These are phyloP conservation scores for Drosophila obscura DNA, from an alignment of 1,140 invertebrate species.

Conservation along the genomic window DNA sequence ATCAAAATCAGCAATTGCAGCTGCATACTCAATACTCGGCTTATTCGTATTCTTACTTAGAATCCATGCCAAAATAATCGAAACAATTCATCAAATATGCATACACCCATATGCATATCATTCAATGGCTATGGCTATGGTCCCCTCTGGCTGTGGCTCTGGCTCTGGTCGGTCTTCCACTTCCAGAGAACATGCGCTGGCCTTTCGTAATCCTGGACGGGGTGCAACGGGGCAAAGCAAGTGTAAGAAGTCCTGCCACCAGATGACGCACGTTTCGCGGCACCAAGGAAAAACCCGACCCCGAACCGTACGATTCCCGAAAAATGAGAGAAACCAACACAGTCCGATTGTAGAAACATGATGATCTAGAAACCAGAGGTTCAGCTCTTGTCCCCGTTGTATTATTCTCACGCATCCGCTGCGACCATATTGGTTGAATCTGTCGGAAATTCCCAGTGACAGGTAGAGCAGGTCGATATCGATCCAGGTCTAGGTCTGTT, in stretches of 20 bases:
- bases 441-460: constrained; percentile 56
- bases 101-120: constrained; percentile 38
- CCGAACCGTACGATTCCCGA: constrained; percentile 41
- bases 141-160: no score
- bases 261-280: constrained; percentile 56
- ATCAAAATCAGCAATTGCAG: constrained; percentile 58
- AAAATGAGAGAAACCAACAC: constrained; percentile 39
- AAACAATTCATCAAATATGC: constrained; percentile 19
- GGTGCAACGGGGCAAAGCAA: constrained; percentile 17
- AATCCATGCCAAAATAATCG: constrained; percentile 12
- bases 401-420: constrained; percentile 39
- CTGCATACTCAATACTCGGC: no score
- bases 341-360: constrained; percentile 26
- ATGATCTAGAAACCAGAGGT: constrained; percentile 52
- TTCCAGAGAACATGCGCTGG: constrained; percentile 10
- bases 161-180: background rate
- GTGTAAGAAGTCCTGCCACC: constrained; percentile 26
- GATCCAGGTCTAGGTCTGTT: constrained; percentile 1
- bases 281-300: constrained; percentile 41
- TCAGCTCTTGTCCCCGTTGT: no score
- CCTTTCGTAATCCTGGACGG: constrained; percentile 19
- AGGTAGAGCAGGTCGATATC: constrained; percentile 31
- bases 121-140: constrained; percentile 40
- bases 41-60: no score
- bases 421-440: constrained; percentile 63